Evolutionary conservation across 2,888 invertebrate genomes (phyloP).

Genomic region (Polietes domitor): DNA sequence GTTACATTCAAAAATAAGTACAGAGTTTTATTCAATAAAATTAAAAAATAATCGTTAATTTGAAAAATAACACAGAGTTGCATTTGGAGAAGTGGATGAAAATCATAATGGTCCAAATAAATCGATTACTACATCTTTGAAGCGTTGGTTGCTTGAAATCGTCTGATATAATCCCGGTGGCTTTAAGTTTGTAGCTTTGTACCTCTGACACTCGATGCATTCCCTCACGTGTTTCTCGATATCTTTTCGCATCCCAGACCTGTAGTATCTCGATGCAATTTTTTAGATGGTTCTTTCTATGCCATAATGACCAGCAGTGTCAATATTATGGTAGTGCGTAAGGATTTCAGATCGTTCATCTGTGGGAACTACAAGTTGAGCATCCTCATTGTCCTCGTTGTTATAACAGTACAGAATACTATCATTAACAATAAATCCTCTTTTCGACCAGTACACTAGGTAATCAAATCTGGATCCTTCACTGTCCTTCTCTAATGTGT

Average conservation of each 20-base stretch:
- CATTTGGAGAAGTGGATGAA: too few relatives aligned
- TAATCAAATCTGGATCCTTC: slow-evolving; percentile 31
- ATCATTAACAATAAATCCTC: slow-evolving; percentile 35
- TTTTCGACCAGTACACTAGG: slow-evolving; percentile 49
- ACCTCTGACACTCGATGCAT: too few relatives aligned
- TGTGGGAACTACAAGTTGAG: slow-evolving; percentile 38
- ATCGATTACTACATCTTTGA: too few relatives aligned
- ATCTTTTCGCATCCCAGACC: slow-evolving; percentile 15
- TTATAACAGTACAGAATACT: slow-evolving; percentile 44
- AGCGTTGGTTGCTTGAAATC: too few relatives aligned
- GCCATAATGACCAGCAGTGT: too few relatives aligned
- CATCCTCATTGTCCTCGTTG: slow-evolving; percentile 49
- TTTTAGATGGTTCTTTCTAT: background rate
- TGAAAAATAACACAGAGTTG: too few relatives aligned
- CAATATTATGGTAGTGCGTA: background rate
- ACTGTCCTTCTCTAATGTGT: slow-evolving; percentile 37
- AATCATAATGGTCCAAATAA: too few relatives aligned
- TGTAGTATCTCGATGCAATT: slow-evolving; percentile 6
- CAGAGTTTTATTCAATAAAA: too few relatives aligned
- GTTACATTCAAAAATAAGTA: too few relatives aligned
- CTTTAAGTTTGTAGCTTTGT: too few relatives aligned
- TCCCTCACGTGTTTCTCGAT: background rate
- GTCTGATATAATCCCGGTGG: too few relatives aligned
- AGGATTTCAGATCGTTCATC: slow-evolving; percentile 11
- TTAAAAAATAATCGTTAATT: too few relatives aligned